Base-by-base conservation (phyloP, 2,113 vertebrate species). In the Periophthalmodon schlosseri region DNA sequence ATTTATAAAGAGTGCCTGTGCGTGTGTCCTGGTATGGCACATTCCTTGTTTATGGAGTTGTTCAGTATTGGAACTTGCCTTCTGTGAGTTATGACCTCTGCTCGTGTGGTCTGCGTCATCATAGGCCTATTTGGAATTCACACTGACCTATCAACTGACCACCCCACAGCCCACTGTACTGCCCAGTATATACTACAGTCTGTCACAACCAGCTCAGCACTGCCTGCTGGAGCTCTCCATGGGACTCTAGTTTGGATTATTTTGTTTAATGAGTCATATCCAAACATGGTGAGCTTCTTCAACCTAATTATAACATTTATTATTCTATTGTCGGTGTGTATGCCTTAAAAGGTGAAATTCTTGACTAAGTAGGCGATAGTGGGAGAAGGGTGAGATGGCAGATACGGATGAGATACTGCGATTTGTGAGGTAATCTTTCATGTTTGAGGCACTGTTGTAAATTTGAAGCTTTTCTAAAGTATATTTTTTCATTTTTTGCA, bases 161-260 rank as follows among this genome's bases (percentile, higher is more conserved):
- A 34, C 49, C 78, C 20, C 49, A n/a, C 89, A 85, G 58, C 74
- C 81, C 75, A 36, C 49, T 79, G 68, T 84, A 88, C 88, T 86
- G 60, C 76, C 56, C 39, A 75, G 83, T 93, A 93, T 93, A 91
- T 94, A 93, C 90, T 60, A 77, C 84, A 80, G 89, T 90, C 88
- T 84, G 83, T 90, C 23, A 21, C 70, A 77, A 80, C 81, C 77
- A 56, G 82, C 85, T 86, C 70, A 21, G 67, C 77, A 78, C 21
- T 76, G 81, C 83, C 89, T 82, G 82, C 68, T 74, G 84, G 52
- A 50, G n/a, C 57, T 75, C 80, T 80, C 70, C 74, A 61, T 78
- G 73, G 39, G 74, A 74, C 69, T 63, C 63, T 65, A 63, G 24
- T 80, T 85, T 68, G 44, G 78, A 74, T 18, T 72, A 72, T 47